Conservation (phyloP, 2,888 invertebrate genomes). For the Diadegma fenestrale region DNA sequence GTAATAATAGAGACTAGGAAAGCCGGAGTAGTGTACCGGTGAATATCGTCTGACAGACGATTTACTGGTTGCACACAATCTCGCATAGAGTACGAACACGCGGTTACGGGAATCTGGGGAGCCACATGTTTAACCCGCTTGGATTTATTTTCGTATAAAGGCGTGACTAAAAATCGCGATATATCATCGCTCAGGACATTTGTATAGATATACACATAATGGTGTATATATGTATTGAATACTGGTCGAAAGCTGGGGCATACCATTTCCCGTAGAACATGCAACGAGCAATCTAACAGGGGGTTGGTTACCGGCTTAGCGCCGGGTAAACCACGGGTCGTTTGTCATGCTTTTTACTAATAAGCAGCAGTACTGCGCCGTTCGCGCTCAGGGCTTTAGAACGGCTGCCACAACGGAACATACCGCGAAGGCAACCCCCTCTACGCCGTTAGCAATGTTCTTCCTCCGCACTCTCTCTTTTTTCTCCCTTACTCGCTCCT, state of each 20-base stretch:
- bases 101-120: constrained; percentile 75
- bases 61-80: constrained; percentile 28
- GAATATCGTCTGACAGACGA: constrained; percentile 52
- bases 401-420: constrained; percentile 56
- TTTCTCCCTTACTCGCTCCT: constrained; percentile 31
- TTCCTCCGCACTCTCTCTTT: constrained; percentile 24
- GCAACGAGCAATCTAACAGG: constrained; percentile 76
- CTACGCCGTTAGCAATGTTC: constrained; percentile 59
- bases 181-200: constrained; percentile 73
- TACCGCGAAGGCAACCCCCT: constrained; percentile 49
- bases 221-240: constrained; percentile 11
- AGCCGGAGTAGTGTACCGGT: constrained; percentile 26
- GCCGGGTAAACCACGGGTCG: constrained; percentile 80
- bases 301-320: constrained; percentile 77
- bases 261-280: constrained; percentile 53
- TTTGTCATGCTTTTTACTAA: constrained; percentile 83
- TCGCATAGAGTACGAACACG: constrained; percentile 17
- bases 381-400: constrained; percentile 67
- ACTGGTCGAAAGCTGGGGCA: constrained; percentile 22
- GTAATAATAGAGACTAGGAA: constrained; percentile 34
- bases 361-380: constrained; percentile 77
- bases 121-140: constrained; percentile 75
- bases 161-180: constrained; percentile 82
- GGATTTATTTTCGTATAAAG: constrained; percentile 81
- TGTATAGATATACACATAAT: not conserved